Percentiles rank a stretch among this genome's conserved stretches.
Evolutionary conservation across 2,888 invertebrate genomes (phyloP).

Genomic region (Geophilus truncorum): DNA sequence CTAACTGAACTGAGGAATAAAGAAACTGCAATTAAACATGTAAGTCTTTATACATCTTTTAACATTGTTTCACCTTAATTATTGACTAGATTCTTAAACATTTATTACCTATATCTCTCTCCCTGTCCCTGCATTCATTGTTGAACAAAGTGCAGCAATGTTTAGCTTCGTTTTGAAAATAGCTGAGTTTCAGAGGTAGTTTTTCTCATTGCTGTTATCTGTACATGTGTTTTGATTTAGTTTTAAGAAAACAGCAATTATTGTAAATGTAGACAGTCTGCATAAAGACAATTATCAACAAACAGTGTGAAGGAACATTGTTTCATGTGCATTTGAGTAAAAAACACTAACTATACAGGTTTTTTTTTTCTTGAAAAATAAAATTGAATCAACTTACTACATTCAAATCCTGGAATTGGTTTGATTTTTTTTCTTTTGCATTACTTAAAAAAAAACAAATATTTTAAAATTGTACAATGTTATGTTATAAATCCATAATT

Average conservation of each 20-base stretch:
- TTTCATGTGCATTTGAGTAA: background rate
- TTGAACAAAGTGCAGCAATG: background rate
- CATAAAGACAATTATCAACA: background rate
- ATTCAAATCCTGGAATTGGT: background rate
- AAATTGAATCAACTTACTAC: background rate
- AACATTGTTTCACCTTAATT: background rate
- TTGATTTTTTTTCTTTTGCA: background rate
- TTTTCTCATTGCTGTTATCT: too few relatives aligned
- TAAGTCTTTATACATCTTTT: background rate
- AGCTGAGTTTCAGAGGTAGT: too few relatives aligned
- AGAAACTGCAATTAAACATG: conserved; percentile 4
- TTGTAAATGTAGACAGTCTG: background rate
- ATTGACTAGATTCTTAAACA: background rate
- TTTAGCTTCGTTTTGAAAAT: too few relatives aligned
- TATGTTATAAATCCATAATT: background rate
- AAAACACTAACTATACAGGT: background rate
- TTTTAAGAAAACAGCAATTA: background rate
- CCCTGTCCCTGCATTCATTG: background rate
- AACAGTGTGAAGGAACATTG: conserved; percentile 13
- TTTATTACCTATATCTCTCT: background rate
- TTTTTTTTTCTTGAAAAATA: too few relatives aligned
- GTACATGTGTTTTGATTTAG: too few relatives aligned
- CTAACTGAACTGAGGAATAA: background rate
- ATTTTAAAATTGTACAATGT: background rate
- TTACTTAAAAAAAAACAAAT: background rate